These are phyloP conservation scores for Helostoma temminkii DNA, from an alignment of 2,797 vertebrate species.

Conservation along the genomic window DNA sequence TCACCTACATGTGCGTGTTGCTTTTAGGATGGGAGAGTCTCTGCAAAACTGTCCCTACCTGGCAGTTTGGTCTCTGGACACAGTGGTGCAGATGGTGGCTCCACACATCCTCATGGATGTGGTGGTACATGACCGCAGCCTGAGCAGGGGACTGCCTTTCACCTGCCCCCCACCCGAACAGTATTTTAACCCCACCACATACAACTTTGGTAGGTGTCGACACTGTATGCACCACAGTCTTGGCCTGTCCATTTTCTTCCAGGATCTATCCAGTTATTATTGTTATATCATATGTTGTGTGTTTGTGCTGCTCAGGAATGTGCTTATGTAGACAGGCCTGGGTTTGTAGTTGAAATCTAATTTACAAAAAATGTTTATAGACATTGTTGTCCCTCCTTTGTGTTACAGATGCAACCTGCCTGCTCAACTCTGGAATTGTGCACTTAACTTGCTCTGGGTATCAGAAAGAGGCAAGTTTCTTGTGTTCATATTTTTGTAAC, in stretches of 20 bases:
- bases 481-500: background rate
- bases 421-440: constrained; percentile 92
- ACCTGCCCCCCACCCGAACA: constrained; percentile 94
- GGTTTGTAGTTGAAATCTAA: background rate
- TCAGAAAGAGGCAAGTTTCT: constrained; percentile 92
- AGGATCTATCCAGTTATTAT: background rate
- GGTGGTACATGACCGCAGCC: constrained; percentile 91
- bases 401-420: constrained; percentile 90
- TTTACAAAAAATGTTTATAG: background rate
- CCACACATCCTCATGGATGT: constrained; percentile 88
- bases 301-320: background rate
- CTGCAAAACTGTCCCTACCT: constrained; percentile 93
- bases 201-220: constrained; percentile 91
- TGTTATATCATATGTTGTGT: background rate
- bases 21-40: constrained; percentile 91
- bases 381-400: background rate
- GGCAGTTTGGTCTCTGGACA: constrained; percentile 94
- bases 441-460: constrained; percentile 93
- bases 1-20: no score
- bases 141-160: constrained; percentile 90
- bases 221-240: background rate
- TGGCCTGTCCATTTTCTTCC: background rate
- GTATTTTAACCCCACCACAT: constrained; percentile 94
- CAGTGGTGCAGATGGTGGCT: constrained; percentile 85
- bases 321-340: background rate